Evolutionary conservation across 2,113 vertebrate genomes (phyloP).

Genomic region (Lonchura striata): DNA sequence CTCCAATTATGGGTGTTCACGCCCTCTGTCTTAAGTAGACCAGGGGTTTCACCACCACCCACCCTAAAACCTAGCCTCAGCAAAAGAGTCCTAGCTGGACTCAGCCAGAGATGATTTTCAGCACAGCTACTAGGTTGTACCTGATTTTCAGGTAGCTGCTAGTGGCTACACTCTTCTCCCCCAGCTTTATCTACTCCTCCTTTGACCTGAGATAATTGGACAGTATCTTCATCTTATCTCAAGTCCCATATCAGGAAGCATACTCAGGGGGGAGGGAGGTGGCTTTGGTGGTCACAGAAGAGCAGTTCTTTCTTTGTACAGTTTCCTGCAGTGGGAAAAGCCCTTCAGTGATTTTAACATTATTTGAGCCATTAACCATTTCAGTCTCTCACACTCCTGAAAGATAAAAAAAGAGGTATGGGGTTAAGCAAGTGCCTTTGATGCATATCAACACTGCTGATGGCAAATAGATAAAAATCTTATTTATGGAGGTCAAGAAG

Average conservation of each 20-base stretch:
- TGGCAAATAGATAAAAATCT: background rate
- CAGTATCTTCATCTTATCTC: background rate
- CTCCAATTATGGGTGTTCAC: background rate
- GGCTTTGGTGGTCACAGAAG: background rate
- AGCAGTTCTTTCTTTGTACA: background rate
- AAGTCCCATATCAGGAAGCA: fast-evolving
- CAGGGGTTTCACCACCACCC: background rate
- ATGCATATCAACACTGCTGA: background rate
- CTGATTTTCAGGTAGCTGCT: too few relatives aligned
- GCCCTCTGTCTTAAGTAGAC: background rate
- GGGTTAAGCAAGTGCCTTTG: background rate
- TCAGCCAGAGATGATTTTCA: background rate
- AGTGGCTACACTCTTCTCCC: background rate
- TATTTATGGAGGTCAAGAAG: background rate
- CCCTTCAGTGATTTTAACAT: background rate
- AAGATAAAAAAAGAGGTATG: background rate
- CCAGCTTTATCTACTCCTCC: background rate
- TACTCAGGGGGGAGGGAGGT: background rate
- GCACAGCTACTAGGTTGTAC: background rate
- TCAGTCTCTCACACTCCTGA: background rate
- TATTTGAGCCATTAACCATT: background rate
- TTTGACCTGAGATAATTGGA: background rate
- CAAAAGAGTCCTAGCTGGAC: background rate
- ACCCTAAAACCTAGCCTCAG: background rate
- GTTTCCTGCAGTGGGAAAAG: background rate